phyloP scores from a whole-genome alignment of 2,113 vertebrate genomes.

The Laticauda laticaudata region DNA sequence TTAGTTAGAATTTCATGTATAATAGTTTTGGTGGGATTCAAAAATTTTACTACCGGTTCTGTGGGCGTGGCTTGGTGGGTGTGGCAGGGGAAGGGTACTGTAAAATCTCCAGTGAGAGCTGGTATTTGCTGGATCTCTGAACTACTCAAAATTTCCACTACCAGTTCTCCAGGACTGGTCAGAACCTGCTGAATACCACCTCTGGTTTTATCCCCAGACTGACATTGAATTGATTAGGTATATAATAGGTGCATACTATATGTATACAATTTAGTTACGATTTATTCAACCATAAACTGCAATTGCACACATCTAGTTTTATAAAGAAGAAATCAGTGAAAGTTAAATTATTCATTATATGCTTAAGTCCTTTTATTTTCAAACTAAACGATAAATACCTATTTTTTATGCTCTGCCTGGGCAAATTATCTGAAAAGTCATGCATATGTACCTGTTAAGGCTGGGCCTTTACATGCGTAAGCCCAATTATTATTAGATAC shows the following conservation, averaged over 20 bases:
- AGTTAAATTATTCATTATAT: neutral
- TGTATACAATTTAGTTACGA: neutral
- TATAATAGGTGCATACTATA: neutral
- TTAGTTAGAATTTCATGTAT: neutral
- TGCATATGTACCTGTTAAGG: neutral
- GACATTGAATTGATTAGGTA: neutral
- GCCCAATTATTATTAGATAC: neutral
- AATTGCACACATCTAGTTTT: neutral
- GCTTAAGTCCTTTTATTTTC: neutral
- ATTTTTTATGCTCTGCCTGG: neutral
- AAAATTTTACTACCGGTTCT: no score
- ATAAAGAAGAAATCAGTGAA: neutral
- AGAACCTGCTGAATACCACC: no score
- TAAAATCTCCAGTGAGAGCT: no score
- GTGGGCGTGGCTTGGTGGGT: no score
- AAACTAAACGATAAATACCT: neutral
- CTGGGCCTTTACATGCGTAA: neutral
- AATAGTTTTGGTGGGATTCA: neutral
- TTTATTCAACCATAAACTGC: neutral
- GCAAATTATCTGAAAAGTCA: neutral
- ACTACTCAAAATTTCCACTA: no score
- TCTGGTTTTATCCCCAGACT: neutral
- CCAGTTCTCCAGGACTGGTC: no score
- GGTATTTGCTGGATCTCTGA: no score
- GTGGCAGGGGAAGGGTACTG: no score